These are phyloP conservation scores for Dendrophyllia cribrosa DNA, from an alignment of 64 coral and sea anemone species.

Conservation along the genomic window DNA sequence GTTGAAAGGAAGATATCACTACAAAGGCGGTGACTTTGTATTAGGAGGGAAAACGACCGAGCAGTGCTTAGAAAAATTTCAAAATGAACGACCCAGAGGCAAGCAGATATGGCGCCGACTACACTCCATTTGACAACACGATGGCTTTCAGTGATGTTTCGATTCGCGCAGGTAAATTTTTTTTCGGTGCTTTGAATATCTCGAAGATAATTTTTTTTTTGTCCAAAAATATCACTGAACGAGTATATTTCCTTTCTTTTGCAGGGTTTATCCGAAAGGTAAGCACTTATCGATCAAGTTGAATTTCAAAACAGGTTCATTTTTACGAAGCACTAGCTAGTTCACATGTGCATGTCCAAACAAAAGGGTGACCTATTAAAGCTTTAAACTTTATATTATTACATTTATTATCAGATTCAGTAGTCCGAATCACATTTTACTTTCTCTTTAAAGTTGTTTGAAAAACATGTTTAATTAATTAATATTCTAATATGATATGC, in stretches of 20 bases:
- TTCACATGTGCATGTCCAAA: not conserved
- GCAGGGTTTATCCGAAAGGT: slow-evolving; percentile 79
- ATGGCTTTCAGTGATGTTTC: slow-evolving; percentile 73
- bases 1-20: not conserved
- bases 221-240: not conserved
- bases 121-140: slow-evolving; percentile 40
- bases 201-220: not conserved
- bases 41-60: not conserved
- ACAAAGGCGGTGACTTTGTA: not conserved
- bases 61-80: not conserved
- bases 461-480: too few relatives aligned
- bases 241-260: not conserved
- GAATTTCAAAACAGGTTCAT: slow-evolving; percentile 19
- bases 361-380: not conserved
- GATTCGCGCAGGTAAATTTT: slow-evolving; percentile 57
- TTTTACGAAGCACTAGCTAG: not conserved
- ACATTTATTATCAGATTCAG: not conserved
- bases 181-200: not conserved
- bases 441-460: not conserved
- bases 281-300: not conserved
- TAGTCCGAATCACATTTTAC: not conserved
- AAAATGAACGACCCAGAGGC: slow-evolving; percentile 48
- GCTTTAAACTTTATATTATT: not conserved
- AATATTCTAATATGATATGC: too few relatives aligned
- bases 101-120: slow-evolving; percentile 65